Conservation (phyloP, 1,140 invertebrate species). For the Drosophila nigrodunni region DNA sequence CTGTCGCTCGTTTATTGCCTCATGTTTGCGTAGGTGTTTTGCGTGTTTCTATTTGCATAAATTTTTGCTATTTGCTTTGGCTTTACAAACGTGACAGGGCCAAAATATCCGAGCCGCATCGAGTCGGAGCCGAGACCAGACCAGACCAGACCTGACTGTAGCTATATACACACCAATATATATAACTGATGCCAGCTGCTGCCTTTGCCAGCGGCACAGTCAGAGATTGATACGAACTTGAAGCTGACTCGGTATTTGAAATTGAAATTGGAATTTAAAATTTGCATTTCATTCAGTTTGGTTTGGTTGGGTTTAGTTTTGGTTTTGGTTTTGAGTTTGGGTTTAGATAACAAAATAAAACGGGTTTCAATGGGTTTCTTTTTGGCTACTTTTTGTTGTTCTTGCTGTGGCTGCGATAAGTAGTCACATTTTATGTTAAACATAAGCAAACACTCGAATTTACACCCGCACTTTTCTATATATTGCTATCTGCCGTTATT, state of each 20-base stretch:
- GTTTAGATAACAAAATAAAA: conserved; percentile 35
- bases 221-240: conserved; percentile 22
- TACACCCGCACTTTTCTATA: neutral
- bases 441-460: conserved; percentile 26
- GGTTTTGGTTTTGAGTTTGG: neutral
- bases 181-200: neutral
- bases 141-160: neutral
- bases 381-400: neutral
- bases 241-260: conserved; percentile 23
- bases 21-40: conserved; percentile 74
- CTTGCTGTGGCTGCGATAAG: conserved; percentile 15
- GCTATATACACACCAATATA: neutral
- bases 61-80: conserved; percentile 54
- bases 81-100: conserved; percentile 21
- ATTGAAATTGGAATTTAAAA: conserved; percentile 45
- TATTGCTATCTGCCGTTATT: neutral
- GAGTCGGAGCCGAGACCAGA: neutral
- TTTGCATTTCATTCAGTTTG: conserved; percentile 34
- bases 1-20: conserved; percentile 4
- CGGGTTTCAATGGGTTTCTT: conserved; percentile 28
- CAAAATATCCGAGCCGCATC: conserved; percentile 13
- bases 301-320: conserved; percentile 15
- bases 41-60: conserved; percentile 64
- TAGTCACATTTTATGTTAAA: conserved; percentile 38
- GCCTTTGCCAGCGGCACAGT: conserved; percentile 1